These are phyloP conservation scores for Charina bottae DNA, from an alignment of 2,113 vertebrate genomes.

Conservation along the genomic window DNA sequence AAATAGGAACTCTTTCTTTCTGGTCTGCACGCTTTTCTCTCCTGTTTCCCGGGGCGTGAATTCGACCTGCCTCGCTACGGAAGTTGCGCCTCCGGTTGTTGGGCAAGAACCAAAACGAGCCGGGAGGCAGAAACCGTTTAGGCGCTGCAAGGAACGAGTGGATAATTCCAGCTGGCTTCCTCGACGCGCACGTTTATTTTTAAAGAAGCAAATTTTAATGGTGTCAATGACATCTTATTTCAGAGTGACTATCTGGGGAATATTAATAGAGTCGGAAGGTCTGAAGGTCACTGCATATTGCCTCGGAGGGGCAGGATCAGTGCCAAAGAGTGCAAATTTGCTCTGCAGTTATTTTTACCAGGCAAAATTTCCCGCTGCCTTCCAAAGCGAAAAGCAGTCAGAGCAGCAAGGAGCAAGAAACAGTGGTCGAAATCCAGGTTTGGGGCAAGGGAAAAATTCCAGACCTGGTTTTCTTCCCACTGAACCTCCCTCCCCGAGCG, in stretches of 20 bases:
- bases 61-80: background rate
- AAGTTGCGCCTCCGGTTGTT: background rate
- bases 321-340: no score
- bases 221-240: background rate
- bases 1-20: background rate
- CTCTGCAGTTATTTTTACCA: background rate
- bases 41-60: background rate
- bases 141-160: background rate
- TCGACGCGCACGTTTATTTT: background rate
- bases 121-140: background rate
- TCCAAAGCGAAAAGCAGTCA: background rate
- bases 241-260: background rate
- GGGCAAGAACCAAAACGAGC: background rate
- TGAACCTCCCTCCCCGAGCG: slow-evolving; percentile 46
- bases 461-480: slow-evolving; percentile 70
- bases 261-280: background rate
- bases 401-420: background rate
- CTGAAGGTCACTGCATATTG: background rate
- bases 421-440: background rate
- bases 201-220: background rate
- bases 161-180: background rate
- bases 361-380: background rate
- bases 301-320: background rate
- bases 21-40: background rate
- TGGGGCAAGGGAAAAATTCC: slow-evolving; percentile 53